phyloP scores from a whole-genome alignment of 2,113 vertebrate genomes.

The Hippotragus niger region DNA sequence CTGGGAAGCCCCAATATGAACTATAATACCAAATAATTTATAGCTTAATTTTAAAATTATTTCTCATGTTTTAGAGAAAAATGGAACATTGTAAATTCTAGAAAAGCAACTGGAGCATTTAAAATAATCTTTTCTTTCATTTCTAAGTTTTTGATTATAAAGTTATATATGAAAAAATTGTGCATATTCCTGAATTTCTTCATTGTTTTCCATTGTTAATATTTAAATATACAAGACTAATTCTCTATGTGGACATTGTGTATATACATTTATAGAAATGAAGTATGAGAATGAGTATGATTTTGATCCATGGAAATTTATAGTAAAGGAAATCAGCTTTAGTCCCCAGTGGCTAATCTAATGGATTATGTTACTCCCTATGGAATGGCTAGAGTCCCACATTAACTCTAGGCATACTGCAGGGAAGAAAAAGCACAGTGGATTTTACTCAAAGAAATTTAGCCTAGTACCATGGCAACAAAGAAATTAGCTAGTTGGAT shows the following conservation, averaged over 20 bases:
- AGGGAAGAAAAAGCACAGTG: neutral
- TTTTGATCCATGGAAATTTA: neutral
- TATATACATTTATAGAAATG: neutral
- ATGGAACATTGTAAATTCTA: neutral
- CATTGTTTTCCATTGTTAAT: neutral
- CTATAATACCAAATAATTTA: neutral
- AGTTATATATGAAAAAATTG: neutral
- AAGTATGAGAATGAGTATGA: neutral
- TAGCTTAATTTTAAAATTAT: constrained; percentile 5
- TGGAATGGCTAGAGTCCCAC: neutral
- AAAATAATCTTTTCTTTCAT: neutral
- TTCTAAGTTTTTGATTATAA: neutral
- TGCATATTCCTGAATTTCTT: neutral
- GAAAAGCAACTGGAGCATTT: neutral
- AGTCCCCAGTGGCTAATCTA: neutral
- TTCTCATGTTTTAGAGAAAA: neutral
- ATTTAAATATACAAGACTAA: neutral
- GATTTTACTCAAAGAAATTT: neutral
- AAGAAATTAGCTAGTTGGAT: neutral
- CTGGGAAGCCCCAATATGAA: neutral
- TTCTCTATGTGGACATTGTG: neutral
- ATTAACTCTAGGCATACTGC: neutral
- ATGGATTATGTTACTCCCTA: neutral
- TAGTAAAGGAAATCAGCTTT: neutral
- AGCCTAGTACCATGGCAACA: neutral